Base-by-base conservation (phyloP, 2,113 vertebrate species). In the Syngnathus typhle region DNA sequence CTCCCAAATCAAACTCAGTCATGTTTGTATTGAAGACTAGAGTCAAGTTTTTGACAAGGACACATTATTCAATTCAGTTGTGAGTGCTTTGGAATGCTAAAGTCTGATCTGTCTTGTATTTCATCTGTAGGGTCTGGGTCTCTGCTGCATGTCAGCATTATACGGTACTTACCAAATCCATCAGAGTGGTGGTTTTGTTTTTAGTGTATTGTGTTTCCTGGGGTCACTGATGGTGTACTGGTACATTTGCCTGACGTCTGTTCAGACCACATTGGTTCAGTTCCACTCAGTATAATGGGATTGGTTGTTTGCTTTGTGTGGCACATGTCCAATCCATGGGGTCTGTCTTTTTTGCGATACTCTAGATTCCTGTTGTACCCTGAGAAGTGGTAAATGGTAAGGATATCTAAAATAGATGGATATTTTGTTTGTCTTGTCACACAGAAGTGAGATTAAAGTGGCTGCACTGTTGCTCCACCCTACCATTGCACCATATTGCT, bases 1-100 rank as follows among this genome's bases (percentile, higher is more conserved):
- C 55, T 65, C 74, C 47, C 66, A 71, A 68, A 77, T 73, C n/a
- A 70, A 77, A 74, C 39, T 54, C 2, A 23, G 5, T 23, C 6
- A 44, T 61, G 38, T 21, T 15, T 62, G n/a, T 8, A 46, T 44
- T 21, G n/a, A 6, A 15, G 60, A 23, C n/a, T 23, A 7, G 0
- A 37, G 18, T n/a, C 18, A 19, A 38, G 9, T 60, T 39, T 21
- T 61, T 9, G 37, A 39, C 38, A 55, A 23, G 52, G 21, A 27
- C 39, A 41, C 16, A 12, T 41, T 39, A 18, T 38, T 5, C 37
- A 60, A 6, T 61, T 60, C 4, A 39, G 36, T 19, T 21, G 11
- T n/a, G 11, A 47, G 18, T 37, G 32, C 16, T 37, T 38, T 18
- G 18, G 58, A 60, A 60, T 60, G 16, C 16, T n/a, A 38, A 39